These are phyloP conservation scores for Patella vulgata DNA, from an alignment of 1,140 invertebrate genomes.

Conservation along the genomic window DNA sequence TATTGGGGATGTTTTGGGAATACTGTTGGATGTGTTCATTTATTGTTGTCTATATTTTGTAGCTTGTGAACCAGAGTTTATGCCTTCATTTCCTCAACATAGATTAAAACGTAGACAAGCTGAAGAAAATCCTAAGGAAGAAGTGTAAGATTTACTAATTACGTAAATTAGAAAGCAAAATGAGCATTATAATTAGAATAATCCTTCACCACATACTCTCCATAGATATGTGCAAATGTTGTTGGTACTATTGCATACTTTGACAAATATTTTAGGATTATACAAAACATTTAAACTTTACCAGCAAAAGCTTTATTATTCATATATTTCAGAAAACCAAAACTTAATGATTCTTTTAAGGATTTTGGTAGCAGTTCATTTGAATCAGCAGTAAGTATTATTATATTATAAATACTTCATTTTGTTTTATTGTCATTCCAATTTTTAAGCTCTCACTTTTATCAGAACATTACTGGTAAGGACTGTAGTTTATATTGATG, in stretches of 20 bases:
- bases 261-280: too few relatives aligned
- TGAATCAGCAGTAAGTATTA: conserved; percentile 37
- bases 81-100: conserved; percentile 97
- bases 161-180: not conserved
- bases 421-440: too few relatives aligned
- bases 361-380: conserved; percentile 38
- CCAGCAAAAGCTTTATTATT: not conserved
- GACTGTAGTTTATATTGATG: too few relatives aligned
- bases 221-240: too few relatives aligned
- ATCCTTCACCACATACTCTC: not conserved
- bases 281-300: too few relatives aligned
- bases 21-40: too few relatives aligned
- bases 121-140: conserved; percentile 34
- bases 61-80: conserved; percentile 95
- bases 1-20: too few relatives aligned
- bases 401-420: too few relatives aligned
- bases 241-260: too few relatives aligned
- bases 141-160: conserved; percentile 4
- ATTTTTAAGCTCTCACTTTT: too few relatives aligned
- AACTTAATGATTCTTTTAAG: conserved; percentile 34
- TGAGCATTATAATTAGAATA: not conserved
- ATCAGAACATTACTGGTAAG: too few relatives aligned
- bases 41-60: conserved; percentile 67
- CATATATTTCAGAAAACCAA: conserved; percentile 19
- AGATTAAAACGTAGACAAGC: conserved; percentile 75